Percentiles rank a stretch among this genome's conserved stretches.
phyloP scores from a whole-genome alignment of 2,797 vertebrate species.

The Petrocephalus sullivani region DNA sequence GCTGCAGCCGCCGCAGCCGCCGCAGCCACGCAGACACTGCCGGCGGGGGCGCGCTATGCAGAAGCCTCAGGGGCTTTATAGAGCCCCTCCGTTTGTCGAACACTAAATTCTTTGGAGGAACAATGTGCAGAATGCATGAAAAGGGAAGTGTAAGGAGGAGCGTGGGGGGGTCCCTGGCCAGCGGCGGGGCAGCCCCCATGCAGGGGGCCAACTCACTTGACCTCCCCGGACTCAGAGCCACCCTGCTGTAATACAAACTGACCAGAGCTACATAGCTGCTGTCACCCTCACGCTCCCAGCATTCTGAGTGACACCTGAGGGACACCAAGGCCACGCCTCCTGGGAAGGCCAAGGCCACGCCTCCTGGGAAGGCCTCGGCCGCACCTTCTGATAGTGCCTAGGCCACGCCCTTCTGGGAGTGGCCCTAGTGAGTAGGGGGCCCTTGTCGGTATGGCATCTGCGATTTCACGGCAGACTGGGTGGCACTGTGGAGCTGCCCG shows the following conservation, averaged over 20 bases:
- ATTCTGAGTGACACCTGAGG: background rate
- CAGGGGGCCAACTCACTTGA: conserved; percentile 50
- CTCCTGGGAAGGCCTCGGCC: background rate
- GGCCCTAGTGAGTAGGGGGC: conserved; percentile 42
- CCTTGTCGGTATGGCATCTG: conserved; percentile 57
- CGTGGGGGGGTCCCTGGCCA: background rate
- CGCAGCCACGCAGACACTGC: conserved; percentile 17
- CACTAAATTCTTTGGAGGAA: conserved; percentile 62
- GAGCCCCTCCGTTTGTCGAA: conserved; percentile 52
- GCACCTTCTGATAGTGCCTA: background rate
- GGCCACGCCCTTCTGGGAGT: background rate
- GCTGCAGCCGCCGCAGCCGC: background rate
- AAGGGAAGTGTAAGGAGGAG: conserved; percentile 33
- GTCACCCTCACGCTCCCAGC: background rate
- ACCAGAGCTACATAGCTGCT: background rate
- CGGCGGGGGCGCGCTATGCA: conserved; percentile 41
- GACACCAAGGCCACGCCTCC: background rate
- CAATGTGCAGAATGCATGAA: conserved; percentile 60
- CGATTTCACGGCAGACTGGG: conserved; percentile 62
- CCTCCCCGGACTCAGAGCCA: conserved; percentile 42
- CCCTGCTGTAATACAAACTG: conserved; percentile 43
- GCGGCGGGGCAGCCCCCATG: conserved; percentile 21
- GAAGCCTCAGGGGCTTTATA: conserved; percentile 40
- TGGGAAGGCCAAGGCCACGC: no score
- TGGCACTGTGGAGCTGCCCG: conserved; percentile 54